Evolutionary conservation across 1,140 invertebrate species (phyloP).

Genomic region (Magallana gigas): DNA sequence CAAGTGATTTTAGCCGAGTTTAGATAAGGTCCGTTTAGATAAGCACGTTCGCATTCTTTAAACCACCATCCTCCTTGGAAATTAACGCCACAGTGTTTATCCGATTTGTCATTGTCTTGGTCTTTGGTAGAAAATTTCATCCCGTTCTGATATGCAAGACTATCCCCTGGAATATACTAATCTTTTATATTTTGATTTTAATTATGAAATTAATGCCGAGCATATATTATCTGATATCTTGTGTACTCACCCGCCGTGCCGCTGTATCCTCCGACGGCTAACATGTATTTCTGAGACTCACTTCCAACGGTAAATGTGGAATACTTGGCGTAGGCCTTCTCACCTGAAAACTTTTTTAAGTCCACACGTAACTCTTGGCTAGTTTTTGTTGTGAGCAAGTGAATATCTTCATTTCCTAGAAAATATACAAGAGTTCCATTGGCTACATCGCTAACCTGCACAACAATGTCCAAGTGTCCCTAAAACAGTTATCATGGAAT

Average conservation of each 20-base stretch:
- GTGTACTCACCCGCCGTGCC: slow-evolving; percentile 39
- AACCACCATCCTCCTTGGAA: not conserved
- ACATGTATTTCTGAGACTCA: slow-evolving; percentile 27
- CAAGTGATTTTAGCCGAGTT: not conserved
- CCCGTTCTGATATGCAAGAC: not conserved
- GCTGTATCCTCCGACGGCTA: slow-evolving; percentile 48
- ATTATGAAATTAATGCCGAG: too few relatives aligned
- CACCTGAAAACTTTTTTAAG: slow-evolving; percentile 49
- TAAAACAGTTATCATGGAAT: too few relatives aligned
- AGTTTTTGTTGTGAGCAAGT: not conserved
- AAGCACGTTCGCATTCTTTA: not conserved
- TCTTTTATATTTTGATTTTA: too few relatives aligned
- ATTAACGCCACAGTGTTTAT: not conserved
- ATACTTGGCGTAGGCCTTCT: slow-evolving; percentile 49
- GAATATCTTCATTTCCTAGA: slow-evolving; percentile 50
- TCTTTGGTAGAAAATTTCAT: not conserved
- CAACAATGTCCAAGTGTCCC: too few relatives aligned
- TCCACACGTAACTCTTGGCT: slow-evolving; percentile 49
- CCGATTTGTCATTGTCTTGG: not conserved
- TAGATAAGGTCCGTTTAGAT: not conserved
- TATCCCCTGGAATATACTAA: not conserved
- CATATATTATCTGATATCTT: too few relatives aligned
- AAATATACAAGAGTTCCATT: too few relatives aligned
- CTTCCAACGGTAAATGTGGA: slow-evolving; percentile 36
- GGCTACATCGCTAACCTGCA: too few relatives aligned